Evolutionary conservation across 2,113 vertebrate genomes (phyloP).

Genomic region (Corythoichthys intestinalis): DNA sequence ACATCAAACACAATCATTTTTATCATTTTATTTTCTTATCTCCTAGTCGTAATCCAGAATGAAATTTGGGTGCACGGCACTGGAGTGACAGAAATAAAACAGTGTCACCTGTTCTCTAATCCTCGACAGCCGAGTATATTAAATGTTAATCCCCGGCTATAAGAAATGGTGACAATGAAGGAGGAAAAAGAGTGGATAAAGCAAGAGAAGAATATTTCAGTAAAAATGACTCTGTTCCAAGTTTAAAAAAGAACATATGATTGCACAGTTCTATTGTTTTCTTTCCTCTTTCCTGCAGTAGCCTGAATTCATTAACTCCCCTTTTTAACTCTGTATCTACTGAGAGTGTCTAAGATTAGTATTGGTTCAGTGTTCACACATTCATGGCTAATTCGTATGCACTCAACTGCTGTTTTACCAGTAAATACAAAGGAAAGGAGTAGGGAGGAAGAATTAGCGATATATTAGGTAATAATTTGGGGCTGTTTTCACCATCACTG

Average conservation of each 20-base stretch:
- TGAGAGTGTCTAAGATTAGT: constrained; percentile 52
- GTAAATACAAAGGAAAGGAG: constrained; percentile 43
- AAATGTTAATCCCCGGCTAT: constrained; percentile 60
- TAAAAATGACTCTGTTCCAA: constrained; percentile 13
- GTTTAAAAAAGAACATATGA: constrained; percentile 23
- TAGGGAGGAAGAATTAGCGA: constrained; percentile 26
- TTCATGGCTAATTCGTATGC: constrained; percentile 60
- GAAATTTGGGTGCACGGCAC: constrained; percentile 37
- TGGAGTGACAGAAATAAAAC: constrained; percentile 46
- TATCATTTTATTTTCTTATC: constrained; percentile 48
- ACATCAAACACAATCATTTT: constrained; percentile 51
- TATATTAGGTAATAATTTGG: constrained; percentile 52
- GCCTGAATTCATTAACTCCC: constrained; percentile 38
- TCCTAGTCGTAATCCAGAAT: constrained; percentile 46
- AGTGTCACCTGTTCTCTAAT: constrained; percentile 61
- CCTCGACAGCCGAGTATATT: constrained; percentile 52
- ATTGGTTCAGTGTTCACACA: constrained; percentile 46
- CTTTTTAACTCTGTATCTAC: constrained; percentile 35
- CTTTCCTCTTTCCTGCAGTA: constrained; percentile 8
- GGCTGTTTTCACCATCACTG: constrained; percentile 52
- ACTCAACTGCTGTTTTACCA: constrained; percentile 46
- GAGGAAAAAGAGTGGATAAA: constrained; percentile 7
- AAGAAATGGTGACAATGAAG: constrained; percentile 41
- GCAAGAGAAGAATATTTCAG: constrained; percentile 15
- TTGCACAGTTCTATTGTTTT: constrained; percentile 10